Evolutionary conservation across 1,140 invertebrate species (phyloP).

Genomic region (Archivesica marissinica): DNA sequence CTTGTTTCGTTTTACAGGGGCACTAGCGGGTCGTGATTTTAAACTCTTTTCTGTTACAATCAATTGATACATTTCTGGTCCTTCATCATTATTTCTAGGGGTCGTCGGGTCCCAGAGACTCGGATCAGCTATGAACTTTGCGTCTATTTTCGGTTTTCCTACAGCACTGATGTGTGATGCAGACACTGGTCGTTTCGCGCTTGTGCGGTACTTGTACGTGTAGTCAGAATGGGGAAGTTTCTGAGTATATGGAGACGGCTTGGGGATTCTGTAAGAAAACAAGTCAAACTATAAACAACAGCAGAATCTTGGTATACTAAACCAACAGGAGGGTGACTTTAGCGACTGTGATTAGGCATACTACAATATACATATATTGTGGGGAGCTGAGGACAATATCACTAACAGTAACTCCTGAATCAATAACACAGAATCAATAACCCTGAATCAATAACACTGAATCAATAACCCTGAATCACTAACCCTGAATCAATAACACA

Average conservation of each 20-base stretch:
- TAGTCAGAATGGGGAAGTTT: conserved; percentile 76
- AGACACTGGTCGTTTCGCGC: conserved; percentile 71
- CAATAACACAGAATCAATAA: too few species aligned
- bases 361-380: too few species aligned
- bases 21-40: conserved; percentile 67
- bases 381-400: too few species aligned
- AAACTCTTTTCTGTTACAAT: conserved; percentile 37
- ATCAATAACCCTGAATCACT: too few species aligned
- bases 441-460: too few species aligned
- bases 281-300: too few species aligned
- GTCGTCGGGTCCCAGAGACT: conserved; percentile 81
- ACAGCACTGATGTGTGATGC: conserved; percentile 60
- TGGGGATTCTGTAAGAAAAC: conserved; percentile 63
- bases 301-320: too few species aligned
- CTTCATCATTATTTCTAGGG: conserved; percentile 67
- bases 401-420: too few species aligned
- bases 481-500: too few species aligned
- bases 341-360: too few species aligned
- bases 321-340: too few species aligned
- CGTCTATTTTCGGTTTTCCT: conserved; percentile 81
- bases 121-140: conserved; percentile 81
- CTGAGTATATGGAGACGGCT: conserved; percentile 80
- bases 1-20: conserved; percentile 73
- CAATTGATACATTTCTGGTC: conserved; percentile 54
- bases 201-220: conserved; percentile 60